Evolutionary conservation across 1,140 invertebrate genomes (phyloP).

Genomic region (Ganaspis sp.): DNA sequence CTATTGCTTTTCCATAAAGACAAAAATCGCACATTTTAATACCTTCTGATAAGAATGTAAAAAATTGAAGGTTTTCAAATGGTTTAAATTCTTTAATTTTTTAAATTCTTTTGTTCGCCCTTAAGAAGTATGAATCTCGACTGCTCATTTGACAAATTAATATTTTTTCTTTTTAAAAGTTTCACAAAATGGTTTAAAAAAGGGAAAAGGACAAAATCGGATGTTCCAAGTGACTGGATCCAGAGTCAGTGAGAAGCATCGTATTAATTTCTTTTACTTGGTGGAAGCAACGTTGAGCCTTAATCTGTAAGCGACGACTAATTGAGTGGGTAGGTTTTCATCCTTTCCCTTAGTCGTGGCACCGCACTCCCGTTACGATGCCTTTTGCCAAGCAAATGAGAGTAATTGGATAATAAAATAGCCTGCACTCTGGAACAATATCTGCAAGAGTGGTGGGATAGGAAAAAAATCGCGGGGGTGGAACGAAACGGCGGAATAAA

Average conservation of each 20-base stretch:
- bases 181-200: neutral
- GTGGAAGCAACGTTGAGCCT: constrained; percentile 37
- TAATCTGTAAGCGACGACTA: constrained; percentile 38
- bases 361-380: neutral
- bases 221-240: neutral
- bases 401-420: constrained; percentile 55
- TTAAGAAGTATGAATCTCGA: no score
- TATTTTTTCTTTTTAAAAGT: neutral
- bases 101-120: no score
- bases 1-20: no score
- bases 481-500: constrained; percentile 54
- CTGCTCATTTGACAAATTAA: neutral
- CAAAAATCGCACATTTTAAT: no score
- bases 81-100: no score
- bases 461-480: constrained; percentile 39
- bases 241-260: neutral
- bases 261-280: constrained; percentile 30
- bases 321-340: constrained; percentile 43
- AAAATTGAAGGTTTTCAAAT: no score
- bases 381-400: constrained; percentile 37
- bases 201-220: constrained; percentile 15
- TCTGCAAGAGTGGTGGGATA: constrained; percentile 38
- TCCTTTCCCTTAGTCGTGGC: constrained; percentile 30
- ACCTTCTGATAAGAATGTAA: no score
- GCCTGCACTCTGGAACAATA: constrained; percentile 46